These are phyloP conservation scores for Pocillopora grandis DNA, from an alignment of 92 coral and sea anemone species.

Conservation along the genomic window DNA sequence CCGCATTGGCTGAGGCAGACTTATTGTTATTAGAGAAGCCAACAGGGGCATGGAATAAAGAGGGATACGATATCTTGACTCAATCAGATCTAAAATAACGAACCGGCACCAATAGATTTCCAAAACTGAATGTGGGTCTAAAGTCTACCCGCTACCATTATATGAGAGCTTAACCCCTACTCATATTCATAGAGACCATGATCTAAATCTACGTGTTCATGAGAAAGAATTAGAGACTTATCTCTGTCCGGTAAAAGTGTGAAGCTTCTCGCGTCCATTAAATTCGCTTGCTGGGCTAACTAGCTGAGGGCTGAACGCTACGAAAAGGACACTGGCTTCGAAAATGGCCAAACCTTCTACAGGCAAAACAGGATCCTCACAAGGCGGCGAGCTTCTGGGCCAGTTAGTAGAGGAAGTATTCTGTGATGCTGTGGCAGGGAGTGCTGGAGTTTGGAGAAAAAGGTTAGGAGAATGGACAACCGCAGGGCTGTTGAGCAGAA, in stretches of 20 bases:
- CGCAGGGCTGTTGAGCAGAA: too few species aligned
- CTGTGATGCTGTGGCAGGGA: too few species aligned
- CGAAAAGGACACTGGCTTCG: background rate
- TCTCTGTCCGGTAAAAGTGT: background rate
- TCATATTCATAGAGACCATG: background rate
- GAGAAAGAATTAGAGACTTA: background rate
- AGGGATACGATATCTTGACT: background rate
- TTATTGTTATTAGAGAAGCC: too few species aligned
- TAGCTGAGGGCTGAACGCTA: background rate
- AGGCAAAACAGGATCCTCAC: background rate
- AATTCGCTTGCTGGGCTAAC: background rate
- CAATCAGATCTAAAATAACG: conserved; percentile 10
- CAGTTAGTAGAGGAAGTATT: too few species aligned
- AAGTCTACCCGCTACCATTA: background rate
- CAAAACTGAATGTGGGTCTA: conserved; percentile 8
- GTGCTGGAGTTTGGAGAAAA: too few species aligned
- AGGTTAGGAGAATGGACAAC: too few species aligned
- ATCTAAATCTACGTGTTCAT: background rate
- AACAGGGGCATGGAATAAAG: conserved; percentile 8
- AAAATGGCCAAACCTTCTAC: background rate
- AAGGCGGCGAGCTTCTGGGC: too few species aligned
- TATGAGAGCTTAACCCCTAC: background rate
- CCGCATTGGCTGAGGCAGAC: too few species aligned
- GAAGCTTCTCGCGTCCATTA: background rate
- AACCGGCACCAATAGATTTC: conserved; percentile 5